Conservation (phyloP, 1,140 invertebrate genomes). For the Rhynchophorus ferrugineus region DNA sequence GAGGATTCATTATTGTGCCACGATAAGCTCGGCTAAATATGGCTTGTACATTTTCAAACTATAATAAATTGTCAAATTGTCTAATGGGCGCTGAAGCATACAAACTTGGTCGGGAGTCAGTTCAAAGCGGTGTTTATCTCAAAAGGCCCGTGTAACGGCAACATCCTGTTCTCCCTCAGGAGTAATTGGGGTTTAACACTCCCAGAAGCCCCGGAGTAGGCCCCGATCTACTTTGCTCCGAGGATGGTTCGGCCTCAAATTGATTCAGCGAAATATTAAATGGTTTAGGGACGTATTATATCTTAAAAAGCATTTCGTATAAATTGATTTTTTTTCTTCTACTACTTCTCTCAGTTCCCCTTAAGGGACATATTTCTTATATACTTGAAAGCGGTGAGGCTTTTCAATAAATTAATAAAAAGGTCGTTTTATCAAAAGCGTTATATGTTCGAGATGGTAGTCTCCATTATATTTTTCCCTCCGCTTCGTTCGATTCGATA, state of each 20-base stretch:
- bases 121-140: constrained; percentile 25
- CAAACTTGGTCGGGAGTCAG: constrained; percentile 12
- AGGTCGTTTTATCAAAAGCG: background rate
- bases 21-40: background rate
- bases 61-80: constrained; percentile 3
- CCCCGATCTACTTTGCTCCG: constrained; percentile 12
- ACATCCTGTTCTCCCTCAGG: constrained; percentile 21
- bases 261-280: background rate
- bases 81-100: constrained; percentile 1
- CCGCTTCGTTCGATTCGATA: too few species aligned
- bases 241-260: background rate
- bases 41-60: background rate
- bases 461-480: too few species aligned
- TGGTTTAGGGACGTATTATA: background rate
- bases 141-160: constrained; percentile 22
- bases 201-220: constrained; percentile 15
- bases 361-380: background rate
- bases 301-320: background rate
- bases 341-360: background rate
- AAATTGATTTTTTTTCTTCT: background rate
- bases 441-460: background rate
- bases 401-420: background rate
- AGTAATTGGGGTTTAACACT: constrained; percentile 28
- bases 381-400: background rate
- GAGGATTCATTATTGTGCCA: background rate